Evolutionary conservation across 2,888 invertebrate genomes (phyloP), one percentile per base, ranked within the genome.

Genomic region (Eupeodes luniger): DNA sequence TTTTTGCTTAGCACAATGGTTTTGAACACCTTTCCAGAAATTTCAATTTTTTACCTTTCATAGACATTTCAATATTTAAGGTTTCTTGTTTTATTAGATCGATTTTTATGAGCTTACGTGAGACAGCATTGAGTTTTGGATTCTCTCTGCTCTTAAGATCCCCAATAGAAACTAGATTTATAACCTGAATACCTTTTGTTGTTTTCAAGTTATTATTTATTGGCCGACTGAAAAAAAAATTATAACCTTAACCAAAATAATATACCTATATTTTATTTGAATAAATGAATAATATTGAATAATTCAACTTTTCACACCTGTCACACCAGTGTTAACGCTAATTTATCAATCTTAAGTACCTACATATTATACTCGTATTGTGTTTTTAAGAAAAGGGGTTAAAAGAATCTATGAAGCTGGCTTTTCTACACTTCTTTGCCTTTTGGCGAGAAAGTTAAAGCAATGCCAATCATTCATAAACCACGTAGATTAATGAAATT

Each of bases 251-350:
- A 64, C 16, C 44, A 47, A 61, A 40, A 9, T 16, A 16, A 16
- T 40, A n/a, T n/a, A n/a, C n/a, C n/a, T n/a, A n/a, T n/a, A 61
- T n/a, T 14, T 27, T 11, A 27, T 66, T 66, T 27, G 27, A 66
- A 66, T 64, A 27, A 64, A 64, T 64, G 40, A 64, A 64, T 64
- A 64, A 57, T 4, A 47, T 64, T 64, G 44, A 64, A 64, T 66
- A 66, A 55, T 70, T 40, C 19, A 55, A 70, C 40, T 19, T 70
- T 70, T 70, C 70, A 70, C 70, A 70, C 70, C 70, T 70, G 70
- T 55, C 70, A 55, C 53, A 66, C 47, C 62, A 27, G 27, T 55
- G 70, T 55, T 70, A 70, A 70, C 40, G 55, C 70, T 19, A 70
- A 70, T 70, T 70, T 55, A 70, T 70, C 40, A 55, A 44, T 70